Evolutionary conservation across 2,797 vertebrate species (phyloP).

Genomic region (Lates japonicus): DNA sequence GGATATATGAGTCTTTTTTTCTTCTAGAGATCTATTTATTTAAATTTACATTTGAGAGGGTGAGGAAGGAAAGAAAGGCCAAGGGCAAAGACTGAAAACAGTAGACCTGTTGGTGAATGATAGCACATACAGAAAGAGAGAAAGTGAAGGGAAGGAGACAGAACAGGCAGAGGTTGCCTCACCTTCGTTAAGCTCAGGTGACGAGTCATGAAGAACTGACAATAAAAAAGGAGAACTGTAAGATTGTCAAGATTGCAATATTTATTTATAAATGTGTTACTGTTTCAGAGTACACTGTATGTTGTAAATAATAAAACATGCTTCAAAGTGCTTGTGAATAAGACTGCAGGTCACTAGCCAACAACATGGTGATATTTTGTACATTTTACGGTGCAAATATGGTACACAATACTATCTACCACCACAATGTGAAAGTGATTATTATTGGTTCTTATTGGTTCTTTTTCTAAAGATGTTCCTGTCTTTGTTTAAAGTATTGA

Average conservation of each 20-base stretch:
- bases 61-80: slow-evolving; percentile 61
- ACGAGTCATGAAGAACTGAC: slow-evolving; percentile 79
- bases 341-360: slow-evolving; percentile 76
- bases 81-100: slow-evolving; percentile 26
- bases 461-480: slow-evolving; percentile 71
- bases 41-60: slow-evolving; percentile 78
- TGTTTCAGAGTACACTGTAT: slow-evolving; percentile 84
- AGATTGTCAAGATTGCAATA: slow-evolving; percentile 83
- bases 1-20: slow-evolving; percentile 63
- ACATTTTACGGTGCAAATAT: slow-evolving; percentile 78
- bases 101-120: slow-evolving; percentile 58
- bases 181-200: slow-evolving; percentile 88
- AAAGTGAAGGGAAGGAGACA: slow-evolving; percentile 31
- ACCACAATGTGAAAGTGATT: slow-evolving; percentile 78
- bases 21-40: slow-evolving; percentile 80
- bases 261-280: slow-evolving; percentile 87
- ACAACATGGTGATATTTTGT: slow-evolving; percentile 82
- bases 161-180: slow-evolving; percentile 64
- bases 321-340: slow-evolving; percentile 86
- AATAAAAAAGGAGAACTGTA: slow-evolving; percentile 74
- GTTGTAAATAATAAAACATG: slow-evolving; percentile 90
- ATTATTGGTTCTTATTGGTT: slow-evolving; percentile 58
- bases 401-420: slow-evolving; percentile 72
- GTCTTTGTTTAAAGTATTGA: slow-evolving; percentile 75
- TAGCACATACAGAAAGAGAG: slow-evolving; percentile 64